Percentiles rank a stretch among this genome's conserved stretches.
These are phyloP conservation scores for Esox lucius DNA, from an alignment of 2,797 vertebrate species.

Conservation along the genomic window DNA sequence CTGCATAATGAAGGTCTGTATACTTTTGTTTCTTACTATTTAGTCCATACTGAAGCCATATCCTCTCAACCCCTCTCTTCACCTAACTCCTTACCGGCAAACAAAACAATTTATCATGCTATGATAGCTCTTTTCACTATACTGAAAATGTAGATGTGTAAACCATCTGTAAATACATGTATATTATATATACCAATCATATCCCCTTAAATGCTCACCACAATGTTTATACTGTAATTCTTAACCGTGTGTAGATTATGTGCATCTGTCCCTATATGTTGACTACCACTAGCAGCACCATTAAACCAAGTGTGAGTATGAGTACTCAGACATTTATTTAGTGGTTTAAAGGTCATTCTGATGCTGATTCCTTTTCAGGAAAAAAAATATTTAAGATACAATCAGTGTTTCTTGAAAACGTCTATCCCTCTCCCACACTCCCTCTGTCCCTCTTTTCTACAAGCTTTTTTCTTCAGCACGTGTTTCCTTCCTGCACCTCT, in stretches of 20 bases:
- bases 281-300: too few relatives aligned
- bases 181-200: too few relatives aligned
- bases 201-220: too few relatives aligned
- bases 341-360: too few relatives aligned
- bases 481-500: slow-evolving; percentile 41
- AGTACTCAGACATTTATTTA: too few relatives aligned
- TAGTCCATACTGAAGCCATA: not conserved
- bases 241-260: too few relatives aligned
- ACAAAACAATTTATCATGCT: slow-evolving; percentile 60
- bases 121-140: slow-evolving; percentile 60
- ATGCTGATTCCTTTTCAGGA: too few relatives aligned
- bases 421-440: slow-evolving; percentile 33
- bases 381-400: slow-evolving; percentile 56
- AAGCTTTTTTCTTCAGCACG: slow-evolving; percentile 51
- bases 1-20: not conserved
- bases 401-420: slow-evolving; percentile 69
- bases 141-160: too few relatives aligned
- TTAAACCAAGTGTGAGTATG: too few relatives aligned
- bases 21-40: not conserved
- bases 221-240: too few relatives aligned
- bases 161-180: too few relatives aligned
- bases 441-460: slow-evolving; percentile 40
- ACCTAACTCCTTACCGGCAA: slow-evolving; percentile 25
- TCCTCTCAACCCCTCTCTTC: slow-evolving; percentile 41
- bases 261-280: too few relatives aligned